Percentiles rank a stretch among this genome's conserved stretches.
Evolutionary conservation across 2,797 vertebrate genomes (phyloP).

Genomic region (Glyptemys insculpta): DNA sequence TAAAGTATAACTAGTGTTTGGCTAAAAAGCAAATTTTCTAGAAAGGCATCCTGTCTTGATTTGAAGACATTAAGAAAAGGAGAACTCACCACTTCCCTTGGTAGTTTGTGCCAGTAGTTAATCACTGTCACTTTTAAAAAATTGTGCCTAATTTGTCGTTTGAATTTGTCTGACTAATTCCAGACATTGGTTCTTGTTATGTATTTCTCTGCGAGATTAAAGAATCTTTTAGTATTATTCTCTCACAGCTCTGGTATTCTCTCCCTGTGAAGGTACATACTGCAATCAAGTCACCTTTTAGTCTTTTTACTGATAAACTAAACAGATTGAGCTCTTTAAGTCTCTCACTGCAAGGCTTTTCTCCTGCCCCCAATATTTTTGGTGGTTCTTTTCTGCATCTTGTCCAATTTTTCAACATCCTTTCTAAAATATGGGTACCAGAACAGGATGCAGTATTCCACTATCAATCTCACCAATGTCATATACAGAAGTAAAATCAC

Average conservation of each 20-base stretch:
- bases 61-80: not conserved
- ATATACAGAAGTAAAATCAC: not conserved
- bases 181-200: not conserved
- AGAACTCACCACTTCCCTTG: not conserved
- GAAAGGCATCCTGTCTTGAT: not conserved
- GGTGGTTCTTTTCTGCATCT: not conserved
- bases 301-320: not conserved
- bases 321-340: not conserved
- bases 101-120: not conserved
- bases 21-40: not conserved
- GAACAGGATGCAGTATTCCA: not conserved
- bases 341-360: not conserved
- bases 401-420: not conserved
- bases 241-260: not conserved
- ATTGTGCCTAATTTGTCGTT: not conserved
- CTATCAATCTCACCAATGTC: rapidly evolving
- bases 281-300: not conserved
- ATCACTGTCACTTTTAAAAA: not conserved
- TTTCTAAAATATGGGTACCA: not conserved
- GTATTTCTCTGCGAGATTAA: not conserved
- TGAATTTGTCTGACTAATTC: not conserved
- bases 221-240: rapidly evolving
- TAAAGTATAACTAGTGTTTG: not conserved
- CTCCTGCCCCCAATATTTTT: not conserved
- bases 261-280: not conserved